These are phyloP conservation scores for Onychomys torridus DNA, from an alignment of 2,797 vertebrate species.

Conservation along the genomic window DNA sequence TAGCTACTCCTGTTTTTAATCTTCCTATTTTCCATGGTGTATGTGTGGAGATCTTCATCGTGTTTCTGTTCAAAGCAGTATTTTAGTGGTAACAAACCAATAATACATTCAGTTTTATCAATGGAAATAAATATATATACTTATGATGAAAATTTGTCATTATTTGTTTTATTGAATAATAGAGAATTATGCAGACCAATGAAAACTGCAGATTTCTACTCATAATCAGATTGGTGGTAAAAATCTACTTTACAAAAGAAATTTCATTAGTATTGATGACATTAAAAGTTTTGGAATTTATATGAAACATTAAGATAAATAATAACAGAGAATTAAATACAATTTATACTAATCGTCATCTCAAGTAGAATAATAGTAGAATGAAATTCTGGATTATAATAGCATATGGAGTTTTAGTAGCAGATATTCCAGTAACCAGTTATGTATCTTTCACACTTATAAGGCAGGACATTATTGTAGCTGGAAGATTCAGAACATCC, in stretches of 20 bases:
- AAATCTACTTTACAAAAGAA: slow-evolving; percentile 1
- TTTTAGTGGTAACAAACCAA: neutral
- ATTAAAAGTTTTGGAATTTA: neutral
- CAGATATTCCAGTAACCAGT: neutral
- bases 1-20: neutral
- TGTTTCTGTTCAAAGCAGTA: neutral
- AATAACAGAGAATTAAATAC: neutral
- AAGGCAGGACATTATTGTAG: neutral
- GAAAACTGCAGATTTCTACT: neutral
- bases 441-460: neutral
- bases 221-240: neutral
- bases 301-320: neutral
- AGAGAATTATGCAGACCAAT: neutral
- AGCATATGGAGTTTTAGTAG: neutral
- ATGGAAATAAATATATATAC: neutral
- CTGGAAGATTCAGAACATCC: neutral
- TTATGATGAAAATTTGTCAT: neutral
- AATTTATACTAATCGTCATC: neutral
- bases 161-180: neutral
- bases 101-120: too few species aligned
- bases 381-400: neutral
- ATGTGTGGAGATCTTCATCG: too few species aligned
- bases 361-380: neutral
- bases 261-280: neutral
- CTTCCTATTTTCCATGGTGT: neutral